Conservation (phyloP, 2,797 vertebrate species). For the Chelidonichthys spinosus region DNA sequence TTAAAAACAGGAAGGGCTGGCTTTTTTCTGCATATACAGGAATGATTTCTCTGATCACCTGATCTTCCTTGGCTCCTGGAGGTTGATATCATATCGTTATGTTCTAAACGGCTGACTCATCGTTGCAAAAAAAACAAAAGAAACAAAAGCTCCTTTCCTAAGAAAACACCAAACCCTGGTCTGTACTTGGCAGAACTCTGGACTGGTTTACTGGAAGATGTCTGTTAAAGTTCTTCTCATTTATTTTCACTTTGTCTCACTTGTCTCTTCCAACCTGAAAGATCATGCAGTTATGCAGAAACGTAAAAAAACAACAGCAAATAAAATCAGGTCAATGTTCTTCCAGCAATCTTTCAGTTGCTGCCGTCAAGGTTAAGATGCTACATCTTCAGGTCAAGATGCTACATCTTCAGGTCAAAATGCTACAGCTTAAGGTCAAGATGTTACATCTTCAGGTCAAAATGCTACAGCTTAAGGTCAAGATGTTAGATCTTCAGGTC, state of each 20-base stretch:
- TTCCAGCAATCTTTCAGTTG: too few relatives aligned
- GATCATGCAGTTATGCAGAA: too few relatives aligned
- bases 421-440: too few relatives aligned
- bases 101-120: constrained; percentile 31
- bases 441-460: too few relatives aligned
- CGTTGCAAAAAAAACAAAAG: background rate
- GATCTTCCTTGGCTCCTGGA: background rate
- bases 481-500: too few relatives aligned
- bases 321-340: too few relatives aligned
- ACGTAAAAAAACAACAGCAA: too few relatives aligned
- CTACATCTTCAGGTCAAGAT: too few relatives aligned
- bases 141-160: background rate
- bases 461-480: too few relatives aligned
- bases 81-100: constrained; percentile 8
- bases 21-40: background rate
- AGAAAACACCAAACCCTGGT: background rate
- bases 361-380: too few relatives aligned
- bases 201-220: background rate
- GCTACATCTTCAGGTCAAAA: too few relatives aligned
- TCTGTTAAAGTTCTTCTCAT: background rate
- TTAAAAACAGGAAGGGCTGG: background rate
- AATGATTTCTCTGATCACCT: background rate
- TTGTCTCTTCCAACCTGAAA: background rate
- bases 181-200: background rate
- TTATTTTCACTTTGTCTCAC: constrained; percentile 9